Evolutionary conservation across 2,797 vertebrate genomes (phyloP), one percentile per base, ranked within the genome.

Genomic region (Furcifer pardalis): DNA sequence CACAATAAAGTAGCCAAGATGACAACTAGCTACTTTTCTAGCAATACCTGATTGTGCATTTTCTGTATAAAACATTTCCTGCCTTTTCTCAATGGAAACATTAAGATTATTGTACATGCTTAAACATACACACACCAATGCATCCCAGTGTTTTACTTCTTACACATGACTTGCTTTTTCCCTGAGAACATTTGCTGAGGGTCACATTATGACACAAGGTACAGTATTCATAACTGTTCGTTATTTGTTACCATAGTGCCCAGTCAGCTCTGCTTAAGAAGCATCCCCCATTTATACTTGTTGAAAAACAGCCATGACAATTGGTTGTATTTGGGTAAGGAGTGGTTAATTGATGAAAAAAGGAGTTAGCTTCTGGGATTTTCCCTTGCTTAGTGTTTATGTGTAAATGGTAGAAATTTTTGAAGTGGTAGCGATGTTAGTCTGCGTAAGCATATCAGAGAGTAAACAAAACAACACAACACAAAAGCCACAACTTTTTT

Each of bases 71-170:
- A 87, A 88, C 63, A 30, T 30, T 84, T 89, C 80, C 44, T 63
- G 12, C 49, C 25, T 91, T 91, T 84, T 86, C 74, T 77, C 79
- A 85, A 82, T 84, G 23, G 52, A 85, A 88, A 81, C 0, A 65
- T 75, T 82, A 80, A 40, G 46, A 86, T 83, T 84, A 77, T 35
- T 86, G 84, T 68, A 83, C 2, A 0, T 1, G 69, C 10, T 81
- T 12, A 49, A 32, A 42, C 23, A 74, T 35, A 56, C 25, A 32
- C 5, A 82, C 44, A 81, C 32, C 63, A 6, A 59, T 68, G 65
- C 4, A 7, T 13, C n/a, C 7, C 32, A 3, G 82, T 82, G 52
- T 1, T 66, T 72, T 49, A 82, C 1, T 27, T 79, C 88, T 83
- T 63, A 62, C 17, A 85, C 72, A 83, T 52, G 44, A 52, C 8